Percentiles rank a stretch among this genome's conserved stretches.
These are phyloP conservation scores for Gadus macrocephalus DNA, from an alignment of 2,113 vertebrate species.

Conservation along the genomic window DNA sequence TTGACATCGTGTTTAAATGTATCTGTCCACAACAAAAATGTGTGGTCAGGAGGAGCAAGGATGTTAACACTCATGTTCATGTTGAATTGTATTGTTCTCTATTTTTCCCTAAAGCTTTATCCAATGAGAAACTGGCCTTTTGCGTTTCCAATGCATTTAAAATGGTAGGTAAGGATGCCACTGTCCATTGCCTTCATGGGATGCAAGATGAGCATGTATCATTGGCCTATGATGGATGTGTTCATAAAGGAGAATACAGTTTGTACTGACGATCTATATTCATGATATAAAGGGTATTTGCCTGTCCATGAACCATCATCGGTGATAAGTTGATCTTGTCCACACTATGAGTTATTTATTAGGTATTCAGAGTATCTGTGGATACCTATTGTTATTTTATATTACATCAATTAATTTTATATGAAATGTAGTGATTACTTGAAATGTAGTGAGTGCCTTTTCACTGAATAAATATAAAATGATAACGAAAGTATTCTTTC, in stretches of 20 bases:
- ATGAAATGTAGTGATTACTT: constrained; percentile 47
- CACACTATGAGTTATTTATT: constrained; percentile 40
- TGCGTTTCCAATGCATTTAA: constrained; percentile 6
- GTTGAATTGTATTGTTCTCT: constrained; percentile 13
- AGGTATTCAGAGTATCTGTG: not conserved
- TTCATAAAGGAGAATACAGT: constrained; percentile 15
- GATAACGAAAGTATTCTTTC: constrained; percentile 13
- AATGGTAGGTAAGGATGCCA: constrained; percentile 15
- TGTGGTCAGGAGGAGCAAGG: not conserved
- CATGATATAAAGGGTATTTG: constrained; percentile 17
- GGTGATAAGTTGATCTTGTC: constrained; percentile 37
- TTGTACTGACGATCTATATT: constrained; percentile 12
- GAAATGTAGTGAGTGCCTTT: constrained; percentile 74
- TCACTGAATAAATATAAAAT: constrained; percentile 56
- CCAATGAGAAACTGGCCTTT: constrained; percentile 9
- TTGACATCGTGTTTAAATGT: not conserved
- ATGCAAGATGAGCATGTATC: constrained; percentile 10
- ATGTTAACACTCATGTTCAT: not conserved
- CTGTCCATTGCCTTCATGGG: constrained; percentile 3
- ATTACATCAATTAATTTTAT: constrained; percentile 30
- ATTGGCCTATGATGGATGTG: constrained; percentile 22
- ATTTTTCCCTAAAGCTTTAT: constrained; percentile 14
- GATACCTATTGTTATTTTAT: not conserved
- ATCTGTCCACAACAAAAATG: not conserved
- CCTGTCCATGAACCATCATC: constrained; percentile 33